These are phyloP conservation scores for Patella depressa DNA, from an alignment of 2,888 invertebrate species.

Conservation along the genomic window DNA sequence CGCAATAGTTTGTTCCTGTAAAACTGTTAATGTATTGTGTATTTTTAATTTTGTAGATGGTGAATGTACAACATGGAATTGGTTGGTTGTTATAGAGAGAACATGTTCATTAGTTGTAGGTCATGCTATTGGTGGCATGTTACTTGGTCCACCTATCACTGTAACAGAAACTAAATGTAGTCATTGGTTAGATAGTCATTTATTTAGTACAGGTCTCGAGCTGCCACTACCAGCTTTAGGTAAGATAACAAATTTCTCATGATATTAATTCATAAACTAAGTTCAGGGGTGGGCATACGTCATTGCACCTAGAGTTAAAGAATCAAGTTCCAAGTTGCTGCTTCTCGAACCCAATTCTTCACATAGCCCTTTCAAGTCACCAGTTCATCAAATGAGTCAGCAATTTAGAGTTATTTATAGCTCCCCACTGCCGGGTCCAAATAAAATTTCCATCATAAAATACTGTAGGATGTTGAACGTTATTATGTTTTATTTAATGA, in stretches of 20 bases:
- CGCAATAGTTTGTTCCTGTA: too few species aligned
- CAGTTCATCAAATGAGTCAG: too few species aligned
- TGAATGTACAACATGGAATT: slow-evolving; percentile 64
- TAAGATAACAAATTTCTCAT: slow-evolving; percentile 15
- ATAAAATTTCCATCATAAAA: too few species aligned
- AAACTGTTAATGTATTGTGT: too few species aligned
- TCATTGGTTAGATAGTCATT: slow-evolving; percentile 58
- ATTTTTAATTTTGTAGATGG: too few species aligned
- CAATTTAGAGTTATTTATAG: too few species aligned
- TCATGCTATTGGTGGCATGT: slow-evolving; percentile 75
- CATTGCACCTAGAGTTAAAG: too few species aligned
- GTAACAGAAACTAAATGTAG: slow-evolving; percentile 70
- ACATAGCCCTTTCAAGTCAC: neutral
- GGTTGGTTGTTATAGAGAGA: slow-evolving; percentile 77
- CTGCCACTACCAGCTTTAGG: slow-evolving; percentile 32
- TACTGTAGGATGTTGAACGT: too few species aligned
- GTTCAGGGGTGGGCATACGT: too few species aligned
- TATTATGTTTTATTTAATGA: too few species aligned
- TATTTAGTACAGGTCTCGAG: slow-evolving; percentile 67
- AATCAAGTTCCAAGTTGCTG: too few species aligned
- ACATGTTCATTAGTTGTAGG: slow-evolving; percentile 77
- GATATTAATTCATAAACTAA: neutral
- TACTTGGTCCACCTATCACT: slow-evolving; percentile 73
- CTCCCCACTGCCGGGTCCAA: too few species aligned
- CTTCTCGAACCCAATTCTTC: neutral